phyloP scores from a whole-genome alignment of 2,888 invertebrate genomes.

The Oscheius onirici region DNA sequence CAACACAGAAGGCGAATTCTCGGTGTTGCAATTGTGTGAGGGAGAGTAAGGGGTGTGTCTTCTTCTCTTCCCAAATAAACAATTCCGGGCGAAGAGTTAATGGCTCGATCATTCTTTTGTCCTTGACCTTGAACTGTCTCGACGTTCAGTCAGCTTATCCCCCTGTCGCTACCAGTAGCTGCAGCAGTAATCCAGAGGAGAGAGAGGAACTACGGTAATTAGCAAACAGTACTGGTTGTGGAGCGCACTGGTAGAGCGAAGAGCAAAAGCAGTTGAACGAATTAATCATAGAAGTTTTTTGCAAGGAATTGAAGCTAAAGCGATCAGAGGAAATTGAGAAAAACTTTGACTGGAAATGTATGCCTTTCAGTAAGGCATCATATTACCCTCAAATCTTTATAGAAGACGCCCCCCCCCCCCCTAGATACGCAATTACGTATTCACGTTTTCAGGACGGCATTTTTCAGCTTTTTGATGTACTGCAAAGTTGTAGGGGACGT shows the following conservation, averaged over 20 bases:
- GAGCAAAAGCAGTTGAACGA: background rate
- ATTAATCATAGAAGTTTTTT: slow-evolving; percentile 8
- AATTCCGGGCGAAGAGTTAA: slow-evolving; percentile 22
- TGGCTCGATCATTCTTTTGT: slow-evolving; percentile 18
- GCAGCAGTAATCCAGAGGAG: slow-evolving; percentile 1
- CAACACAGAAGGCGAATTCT: slow-evolving; percentile 15
- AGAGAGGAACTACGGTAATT: slow-evolving; percentile 22
- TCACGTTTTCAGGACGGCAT: no score
- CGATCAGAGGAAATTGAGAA: background rate
- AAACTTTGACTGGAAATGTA: background rate
- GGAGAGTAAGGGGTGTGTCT: background rate
- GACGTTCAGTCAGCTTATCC: slow-evolving; percentile 9
- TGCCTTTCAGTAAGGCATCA: background rate
- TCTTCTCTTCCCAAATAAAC: background rate
- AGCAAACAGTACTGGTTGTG: slow-evolving; percentile 17
- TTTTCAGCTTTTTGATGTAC: no score
- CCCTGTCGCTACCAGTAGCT: background rate
- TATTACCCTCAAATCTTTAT: no score
- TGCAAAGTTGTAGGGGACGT: no score
- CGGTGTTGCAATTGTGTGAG: background rate
- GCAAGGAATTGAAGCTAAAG: background rate
- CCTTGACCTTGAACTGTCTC: slow-evolving; percentile 21
- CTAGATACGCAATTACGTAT: no score
- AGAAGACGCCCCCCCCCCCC: no score
- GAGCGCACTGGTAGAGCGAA: background rate